phyloP scores from a whole-genome alignment of 2,888 invertebrate genomes.

The Apotomis betuletana region DNA sequence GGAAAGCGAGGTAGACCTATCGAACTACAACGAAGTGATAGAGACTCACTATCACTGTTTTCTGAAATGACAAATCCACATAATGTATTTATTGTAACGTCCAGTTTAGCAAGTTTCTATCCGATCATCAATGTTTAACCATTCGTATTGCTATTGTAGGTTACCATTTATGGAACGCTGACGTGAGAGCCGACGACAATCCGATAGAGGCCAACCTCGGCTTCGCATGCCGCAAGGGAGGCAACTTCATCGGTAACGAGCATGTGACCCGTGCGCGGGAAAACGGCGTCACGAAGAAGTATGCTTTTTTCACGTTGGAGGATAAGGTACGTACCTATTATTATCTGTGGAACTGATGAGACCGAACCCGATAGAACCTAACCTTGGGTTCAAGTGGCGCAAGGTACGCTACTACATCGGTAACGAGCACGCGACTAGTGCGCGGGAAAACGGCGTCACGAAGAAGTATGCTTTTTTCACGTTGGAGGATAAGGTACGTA shows the following conservation, averaged over 20 bases:
- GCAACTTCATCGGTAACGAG: slow-evolving; percentile 90
- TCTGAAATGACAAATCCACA: no score
- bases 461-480: slow-evolving; percentile 90
- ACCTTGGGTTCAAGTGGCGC: no score
- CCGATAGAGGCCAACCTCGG: slow-evolving; percentile 93
- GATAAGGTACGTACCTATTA: slow-evolving; percentile 74
- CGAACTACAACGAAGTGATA: no score
- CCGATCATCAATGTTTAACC: neutral
- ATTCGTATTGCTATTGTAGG: slow-evolving; percentile 70
- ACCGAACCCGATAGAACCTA: no score
- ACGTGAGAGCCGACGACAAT: slow-evolving; percentile 92
- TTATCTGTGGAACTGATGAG: neutral
- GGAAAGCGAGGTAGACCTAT: no score
- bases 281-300: slow-evolving; percentile 88
- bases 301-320: slow-evolving; percentile 88
- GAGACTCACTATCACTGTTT: no score
- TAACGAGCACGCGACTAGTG: no score
- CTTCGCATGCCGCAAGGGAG: slow-evolving; percentile 90
- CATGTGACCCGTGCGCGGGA: slow-evolving; percentile 85
- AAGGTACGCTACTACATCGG: no score
- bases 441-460: no score
- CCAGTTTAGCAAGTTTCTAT: no score
- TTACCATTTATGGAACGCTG: slow-evolving; percentile 93
- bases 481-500: slow-evolving; percentile 83
- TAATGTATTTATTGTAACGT: no score